phyloP scores from a whole-genome alignment of 2,797 vertebrate genomes.

The Lagodon rhomboides region DNA sequence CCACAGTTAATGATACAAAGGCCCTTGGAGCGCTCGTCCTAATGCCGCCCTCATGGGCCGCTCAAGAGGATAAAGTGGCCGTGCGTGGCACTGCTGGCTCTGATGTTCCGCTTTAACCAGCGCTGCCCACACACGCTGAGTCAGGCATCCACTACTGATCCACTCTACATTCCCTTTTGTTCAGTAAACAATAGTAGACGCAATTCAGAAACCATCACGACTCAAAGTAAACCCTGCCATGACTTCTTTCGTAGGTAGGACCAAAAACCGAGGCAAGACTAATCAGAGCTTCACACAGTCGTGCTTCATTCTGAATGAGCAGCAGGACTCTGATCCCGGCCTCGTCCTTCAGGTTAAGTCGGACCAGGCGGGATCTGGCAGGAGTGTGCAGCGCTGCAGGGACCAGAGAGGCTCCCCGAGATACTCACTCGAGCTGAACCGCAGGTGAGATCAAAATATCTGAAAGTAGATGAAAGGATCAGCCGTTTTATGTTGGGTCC shows the following conservation, averaged over 20 bases:
- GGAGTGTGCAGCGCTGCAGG: conserved; percentile 27
- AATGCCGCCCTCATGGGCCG: conserved; percentile 56
- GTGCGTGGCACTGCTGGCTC: background rate
- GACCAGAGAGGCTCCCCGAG: conserved; percentile 30
- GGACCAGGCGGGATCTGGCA: conserved; percentile 47
- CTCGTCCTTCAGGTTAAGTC: conserved; percentile 25
- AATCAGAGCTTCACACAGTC: conserved; percentile 25
- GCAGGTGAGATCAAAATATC: conserved; percentile 64
- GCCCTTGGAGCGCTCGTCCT: conserved; percentile 58
- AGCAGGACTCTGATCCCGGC: conserved; percentile 19
- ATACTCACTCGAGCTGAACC: conserved; percentile 49
- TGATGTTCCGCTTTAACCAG: conserved; percentile 29
- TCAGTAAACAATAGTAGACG: conserved; percentile 44
- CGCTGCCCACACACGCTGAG: conserved; percentile 44
- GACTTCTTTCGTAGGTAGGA: background rate
- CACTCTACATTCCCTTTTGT: conserved; percentile 52
- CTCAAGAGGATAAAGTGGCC: conserved; percentile 47
- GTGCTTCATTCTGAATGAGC: conserved; percentile 12
- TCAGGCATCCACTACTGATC: conserved; percentile 33
- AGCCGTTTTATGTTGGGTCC: conserved; percentile 27
- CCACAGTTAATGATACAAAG: conserved; percentile 64
- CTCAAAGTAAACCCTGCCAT: background rate
- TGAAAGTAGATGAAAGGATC: conserved; percentile 67
- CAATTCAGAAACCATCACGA: conserved; percentile 27
- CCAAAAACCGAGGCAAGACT: conserved; percentile 13